Conservation (phyloP, 1,140 invertebrate genomes). For the Uloborus diversus region DNA sequence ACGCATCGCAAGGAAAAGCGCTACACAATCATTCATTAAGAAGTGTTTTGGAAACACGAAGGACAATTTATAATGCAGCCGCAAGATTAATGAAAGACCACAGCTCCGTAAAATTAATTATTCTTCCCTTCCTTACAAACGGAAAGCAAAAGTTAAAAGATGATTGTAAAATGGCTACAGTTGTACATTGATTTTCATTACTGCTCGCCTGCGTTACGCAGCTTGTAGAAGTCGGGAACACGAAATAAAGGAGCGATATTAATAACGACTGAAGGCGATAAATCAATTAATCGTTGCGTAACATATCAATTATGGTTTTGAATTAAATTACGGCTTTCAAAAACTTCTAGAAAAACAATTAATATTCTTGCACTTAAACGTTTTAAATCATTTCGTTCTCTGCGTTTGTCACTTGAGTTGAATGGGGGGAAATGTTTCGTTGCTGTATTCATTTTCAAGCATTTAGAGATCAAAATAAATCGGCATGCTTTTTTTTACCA, state of each 20-base stretch:
- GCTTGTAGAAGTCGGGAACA: neutral
- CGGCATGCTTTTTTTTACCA: too few species aligned
- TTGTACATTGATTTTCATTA: constrained; percentile 37
- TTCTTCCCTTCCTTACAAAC: neutral
- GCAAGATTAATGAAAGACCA: neutral
- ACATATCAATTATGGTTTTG: neutral
- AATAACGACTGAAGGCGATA: neutral
- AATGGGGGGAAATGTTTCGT: too few species aligned
- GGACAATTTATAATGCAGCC: neutral
- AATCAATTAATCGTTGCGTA: neutral
- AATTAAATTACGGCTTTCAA: neutral
- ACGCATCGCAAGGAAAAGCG: too few species aligned
- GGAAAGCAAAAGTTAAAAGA: constrained; percentile 19
- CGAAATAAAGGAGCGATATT: neutral
- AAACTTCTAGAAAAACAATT: neutral
- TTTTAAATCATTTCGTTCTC: neutral
- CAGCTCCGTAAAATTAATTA: constrained; percentile 5
- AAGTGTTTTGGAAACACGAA: neutral
- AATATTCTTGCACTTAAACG: neutral
- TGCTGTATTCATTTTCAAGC: too few species aligned
- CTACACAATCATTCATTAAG: neutral
- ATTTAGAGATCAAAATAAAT: too few species aligned
- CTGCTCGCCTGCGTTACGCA: neutral
- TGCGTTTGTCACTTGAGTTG: too few species aligned
- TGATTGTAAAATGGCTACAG: constrained; percentile 15